Conservation (phyloP, 2,113 vertebrate genomes). For the Caranx ignobilis region DNA sequence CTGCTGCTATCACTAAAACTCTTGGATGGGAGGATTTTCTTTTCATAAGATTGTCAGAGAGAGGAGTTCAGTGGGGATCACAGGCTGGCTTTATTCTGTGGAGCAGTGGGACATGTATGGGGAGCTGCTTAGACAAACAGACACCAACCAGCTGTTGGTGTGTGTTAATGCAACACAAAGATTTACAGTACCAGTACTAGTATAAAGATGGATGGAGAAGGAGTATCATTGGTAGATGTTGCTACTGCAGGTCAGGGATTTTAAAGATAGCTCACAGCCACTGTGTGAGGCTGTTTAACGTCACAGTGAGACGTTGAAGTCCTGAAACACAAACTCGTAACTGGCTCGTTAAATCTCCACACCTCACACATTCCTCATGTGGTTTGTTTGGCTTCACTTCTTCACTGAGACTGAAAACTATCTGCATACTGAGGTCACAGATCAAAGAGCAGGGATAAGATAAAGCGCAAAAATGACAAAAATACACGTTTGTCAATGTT, state of each 20-base stretch:
- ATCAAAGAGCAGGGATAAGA: neutral
- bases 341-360: constrained; percentile 2
- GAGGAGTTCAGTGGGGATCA: constrained; percentile 47
- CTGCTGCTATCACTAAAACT: constrained; percentile 67
- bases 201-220: neutral
- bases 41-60: constrained; percentile 30
- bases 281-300: constrained; percentile 35
- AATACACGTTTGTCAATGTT: neutral
- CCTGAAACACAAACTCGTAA: constrained; percentile 17
- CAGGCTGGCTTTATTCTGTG: constrained; percentile 44
- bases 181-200: neutral
- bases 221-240: neutral
- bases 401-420: neutral
- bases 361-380: constrained; percentile 23
- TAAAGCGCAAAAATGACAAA: neutral
- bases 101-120: constrained; percentile 9
- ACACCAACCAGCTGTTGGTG: constrained; percentile 55
- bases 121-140: constrained; percentile 27
- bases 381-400: constrained; percentile 2
- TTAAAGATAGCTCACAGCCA: constrained; percentile 19
- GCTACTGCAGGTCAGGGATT: neutral
- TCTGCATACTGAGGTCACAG: neutral
- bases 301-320: neutral
- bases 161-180: constrained; percentile 19
- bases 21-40: constrained; percentile 38